Percentiles rank a stretch among this genome's conserved stretches.
phyloP scores from a whole-genome alignment of 2,797 vertebrate genomes.

The Acanthornis magna region DNA sequence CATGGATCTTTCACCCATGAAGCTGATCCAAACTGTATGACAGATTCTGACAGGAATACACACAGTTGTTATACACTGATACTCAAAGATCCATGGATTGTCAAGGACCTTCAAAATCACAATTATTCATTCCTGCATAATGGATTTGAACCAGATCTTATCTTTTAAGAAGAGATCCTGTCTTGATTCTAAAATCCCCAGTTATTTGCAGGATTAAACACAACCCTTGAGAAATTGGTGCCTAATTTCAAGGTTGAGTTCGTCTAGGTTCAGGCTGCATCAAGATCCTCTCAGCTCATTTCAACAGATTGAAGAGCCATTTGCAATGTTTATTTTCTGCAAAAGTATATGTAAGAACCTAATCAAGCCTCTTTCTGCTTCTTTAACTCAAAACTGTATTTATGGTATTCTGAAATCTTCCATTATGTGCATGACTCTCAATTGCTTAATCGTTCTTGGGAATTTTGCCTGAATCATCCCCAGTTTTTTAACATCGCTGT shows the following conservation, averaged over 20 bases:
- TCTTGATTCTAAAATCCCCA: neutral
- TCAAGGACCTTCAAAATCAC: neutral
- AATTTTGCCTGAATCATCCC: neutral
- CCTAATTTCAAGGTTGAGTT: neutral
- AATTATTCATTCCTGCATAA: neutral
- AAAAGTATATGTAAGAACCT: neutral
- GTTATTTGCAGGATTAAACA: neutral
- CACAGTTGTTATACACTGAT: neutral
- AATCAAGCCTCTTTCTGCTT: conserved; percentile 3
- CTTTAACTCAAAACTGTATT: neutral
- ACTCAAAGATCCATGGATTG: neutral
- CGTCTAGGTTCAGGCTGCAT: neutral
- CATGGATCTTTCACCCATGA: neutral
- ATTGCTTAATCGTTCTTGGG: conserved; percentile 23
- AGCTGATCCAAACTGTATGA: neutral
- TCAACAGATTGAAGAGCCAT: neutral
- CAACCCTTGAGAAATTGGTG: neutral
- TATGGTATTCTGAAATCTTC: conserved; percentile 15
- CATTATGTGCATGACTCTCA: neutral
- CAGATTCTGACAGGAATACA: neutral
- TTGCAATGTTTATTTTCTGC: conserved; percentile 10
- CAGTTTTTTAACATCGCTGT: neutral
- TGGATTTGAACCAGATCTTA: neutral
- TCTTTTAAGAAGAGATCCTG: neutral
- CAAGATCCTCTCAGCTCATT: neutral